Evolutionary conservation across 2,888 invertebrate genomes (phyloP).

Genomic region (Dichetophora obliterata): DNA sequence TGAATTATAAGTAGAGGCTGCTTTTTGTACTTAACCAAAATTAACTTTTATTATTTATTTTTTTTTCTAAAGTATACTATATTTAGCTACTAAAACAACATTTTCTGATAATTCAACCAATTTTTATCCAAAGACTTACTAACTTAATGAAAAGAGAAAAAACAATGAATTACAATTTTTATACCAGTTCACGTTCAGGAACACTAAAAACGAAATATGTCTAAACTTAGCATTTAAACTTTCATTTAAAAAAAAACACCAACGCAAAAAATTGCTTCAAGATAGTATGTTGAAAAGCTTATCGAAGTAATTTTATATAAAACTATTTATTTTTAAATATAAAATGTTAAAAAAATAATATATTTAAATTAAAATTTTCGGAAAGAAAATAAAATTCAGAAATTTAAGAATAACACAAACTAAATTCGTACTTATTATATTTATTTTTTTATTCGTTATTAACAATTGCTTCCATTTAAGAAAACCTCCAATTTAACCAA

Average conservation of each 20-base stretch:
- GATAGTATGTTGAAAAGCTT: no score
- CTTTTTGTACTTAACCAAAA: conserved; percentile 45
- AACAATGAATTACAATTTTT: conserved; percentile 12
- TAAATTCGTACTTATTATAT: no score
- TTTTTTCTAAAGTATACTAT: conserved; percentile 14
- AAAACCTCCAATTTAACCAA: no score
- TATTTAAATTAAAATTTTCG: no score
- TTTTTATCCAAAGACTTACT: conserved; percentile 40
- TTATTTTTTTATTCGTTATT: no score
- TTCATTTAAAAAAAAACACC: not conserved
- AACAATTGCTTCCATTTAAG: no score
- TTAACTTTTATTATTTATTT: conserved; percentile 11
- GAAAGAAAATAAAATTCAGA: no score
- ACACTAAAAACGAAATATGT: conserved; percentile 29
- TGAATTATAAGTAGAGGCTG: conserved; percentile 48
- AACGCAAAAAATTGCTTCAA: no score
- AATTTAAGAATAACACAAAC: no score
- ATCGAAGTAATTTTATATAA: not conserved
- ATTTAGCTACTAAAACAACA: conserved; percentile 21
- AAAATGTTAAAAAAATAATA: no score
- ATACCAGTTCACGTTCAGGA: conserved; percentile 31
- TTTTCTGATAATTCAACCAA: conserved; percentile 13
- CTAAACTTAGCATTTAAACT: not conserved
- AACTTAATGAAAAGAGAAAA: conserved; percentile 21
- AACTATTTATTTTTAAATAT: no score